These are phyloP conservation scores for Tiliqua scincoides DNA, from an alignment of 2,113 vertebrate species.

Conservation along the genomic window DNA sequence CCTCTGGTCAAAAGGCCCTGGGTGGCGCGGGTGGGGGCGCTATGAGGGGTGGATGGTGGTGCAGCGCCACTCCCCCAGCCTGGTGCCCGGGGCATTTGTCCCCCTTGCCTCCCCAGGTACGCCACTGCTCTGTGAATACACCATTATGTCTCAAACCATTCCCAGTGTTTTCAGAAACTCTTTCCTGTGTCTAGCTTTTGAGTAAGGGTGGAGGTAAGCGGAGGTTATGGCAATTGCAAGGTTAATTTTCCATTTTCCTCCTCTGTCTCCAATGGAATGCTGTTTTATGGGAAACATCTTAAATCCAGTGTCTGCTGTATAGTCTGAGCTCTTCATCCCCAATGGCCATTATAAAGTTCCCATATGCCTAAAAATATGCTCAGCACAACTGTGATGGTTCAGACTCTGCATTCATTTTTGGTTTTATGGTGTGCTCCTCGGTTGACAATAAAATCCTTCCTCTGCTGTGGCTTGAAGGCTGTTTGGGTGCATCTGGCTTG, in stretches of 20 bases:
- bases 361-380: conserved; percentile 70
- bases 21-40: too few relatives aligned
- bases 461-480: conserved; percentile 41
- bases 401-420: conserved; percentile 42
- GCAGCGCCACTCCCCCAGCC: too few relatives aligned
- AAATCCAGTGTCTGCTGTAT: conserved; percentile 51
- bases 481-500: conserved; percentile 50
- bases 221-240: conserved; percentile 8
- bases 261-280: conserved; percentile 9
- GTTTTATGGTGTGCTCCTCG: conserved; percentile 54
- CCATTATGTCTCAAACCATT: not conserved
- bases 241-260: conserved; percentile 33
- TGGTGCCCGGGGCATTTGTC: too few relatives aligned
- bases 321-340: conserved; percentile 62
- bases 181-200: not conserved
- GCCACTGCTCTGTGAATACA: too few relatives aligned
- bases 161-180: not conserved
- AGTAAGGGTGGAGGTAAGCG: not conserved
- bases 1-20: too few relatives aligned
- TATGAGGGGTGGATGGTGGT: too few relatives aligned
- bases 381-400: conserved; percentile 45
- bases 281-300: conserved; percentile 61
- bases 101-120: too few relatives aligned
- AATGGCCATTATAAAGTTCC: conserved; percentile 66
- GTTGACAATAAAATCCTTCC: conserved; percentile 52